These are phyloP conservation scores for Cheilosia soror DNA, from an alignment of 2,888 invertebrate species.

Conservation along the genomic window DNA sequence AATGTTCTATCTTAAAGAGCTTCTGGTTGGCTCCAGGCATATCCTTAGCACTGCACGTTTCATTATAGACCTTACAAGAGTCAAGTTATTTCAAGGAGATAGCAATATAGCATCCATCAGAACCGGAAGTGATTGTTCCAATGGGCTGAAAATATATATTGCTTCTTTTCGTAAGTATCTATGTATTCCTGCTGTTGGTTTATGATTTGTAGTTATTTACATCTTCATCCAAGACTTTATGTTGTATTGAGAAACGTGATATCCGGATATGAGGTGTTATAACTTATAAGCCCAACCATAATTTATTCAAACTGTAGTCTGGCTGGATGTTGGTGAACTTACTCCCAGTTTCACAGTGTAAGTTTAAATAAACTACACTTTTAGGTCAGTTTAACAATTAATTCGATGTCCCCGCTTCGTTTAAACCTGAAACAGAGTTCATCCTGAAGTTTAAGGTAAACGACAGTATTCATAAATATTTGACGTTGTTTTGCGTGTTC, in stretches of 20 bases:
- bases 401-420: too few relatives aligned
- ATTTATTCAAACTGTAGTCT: too few relatives aligned
- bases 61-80: slow-evolving; percentile 2
- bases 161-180: slow-evolving; percentile 15
- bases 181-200: neutral
- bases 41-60: slow-evolving; percentile 18
- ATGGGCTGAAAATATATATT: neutral
- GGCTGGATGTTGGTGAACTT: too few relatives aligned
- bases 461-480: too few relatives aligned
- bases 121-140: neutral
- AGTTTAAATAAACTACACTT: too few relatives aligned
- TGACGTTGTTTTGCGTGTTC: too few relatives aligned
- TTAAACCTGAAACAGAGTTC: too few relatives aligned
- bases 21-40: neutral
- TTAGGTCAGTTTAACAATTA: too few relatives aligned
- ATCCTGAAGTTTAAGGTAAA: too few relatives aligned
- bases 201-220: slow-evolving; percentile 23
- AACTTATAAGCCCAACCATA: too few relatives aligned
- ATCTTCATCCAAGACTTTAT: slow-evolving; percentile 3
- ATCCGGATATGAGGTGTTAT: too few relatives aligned
- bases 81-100: slow-evolving; percentile 1
- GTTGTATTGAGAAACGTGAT: slow-evolving; percentile 1
- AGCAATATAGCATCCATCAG: neutral
- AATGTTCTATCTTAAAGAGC: slow-evolving; percentile 1
- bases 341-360: too few relatives aligned